These are phyloP conservation scores for Sinocyclocheilus rhinocerous DNA, from an alignment of 2,113 vertebrate genomes.

Conservation along the genomic window DNA sequence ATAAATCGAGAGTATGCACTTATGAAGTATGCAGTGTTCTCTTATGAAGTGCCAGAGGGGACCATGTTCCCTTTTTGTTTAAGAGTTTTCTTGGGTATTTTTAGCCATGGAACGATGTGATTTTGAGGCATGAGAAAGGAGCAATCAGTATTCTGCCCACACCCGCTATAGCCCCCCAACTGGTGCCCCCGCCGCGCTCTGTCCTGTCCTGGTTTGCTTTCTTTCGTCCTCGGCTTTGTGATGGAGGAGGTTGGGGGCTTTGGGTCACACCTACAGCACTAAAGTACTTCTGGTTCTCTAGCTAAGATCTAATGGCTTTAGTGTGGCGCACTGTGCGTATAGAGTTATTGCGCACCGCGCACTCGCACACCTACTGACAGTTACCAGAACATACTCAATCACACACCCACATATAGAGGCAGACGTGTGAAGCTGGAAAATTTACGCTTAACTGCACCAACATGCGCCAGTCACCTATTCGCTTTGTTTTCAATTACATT, in stretches of 20 bases:
- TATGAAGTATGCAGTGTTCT: background rate
- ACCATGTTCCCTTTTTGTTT: slow-evolving; percentile 67
- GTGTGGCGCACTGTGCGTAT: slow-evolving; percentile 46
- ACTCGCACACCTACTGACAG: slow-evolving; percentile 14
- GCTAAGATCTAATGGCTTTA: slow-evolving; percentile 68
- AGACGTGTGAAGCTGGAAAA: background rate
- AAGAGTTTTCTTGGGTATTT: slow-evolving; percentile 55
- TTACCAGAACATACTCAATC: slow-evolving; percentile 19
- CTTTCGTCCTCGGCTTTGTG: slow-evolving; percentile 52
- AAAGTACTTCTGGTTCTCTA: slow-evolving; percentile 65
- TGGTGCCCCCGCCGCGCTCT: slow-evolving; percentile 5
- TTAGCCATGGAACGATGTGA: slow-evolving; percentile 67
- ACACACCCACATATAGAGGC: slow-evolving; percentile 18
- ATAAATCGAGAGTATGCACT: background rate
- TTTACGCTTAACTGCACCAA: background rate
- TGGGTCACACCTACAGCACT: slow-evolving; percentile 65
- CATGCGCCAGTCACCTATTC: background rate
- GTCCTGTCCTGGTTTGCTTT: slow-evolving; percentile 27
- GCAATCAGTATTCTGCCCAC: slow-evolving; percentile 64
- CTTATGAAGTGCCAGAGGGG: slow-evolving; percentile 33
- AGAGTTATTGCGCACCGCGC: slow-evolving; percentile 8
- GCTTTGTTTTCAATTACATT: slow-evolving; percentile 25
- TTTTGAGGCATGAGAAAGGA: slow-evolving; percentile 40
- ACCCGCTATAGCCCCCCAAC: slow-evolving; percentile 33
- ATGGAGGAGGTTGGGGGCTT: slow-evolving; percentile 69